These are phyloP conservation scores for Aurelia sp. DNA, from an alignment of 30 jellyfish, hydroid and myxozoan genomes.

Conservation along the genomic window DNA sequence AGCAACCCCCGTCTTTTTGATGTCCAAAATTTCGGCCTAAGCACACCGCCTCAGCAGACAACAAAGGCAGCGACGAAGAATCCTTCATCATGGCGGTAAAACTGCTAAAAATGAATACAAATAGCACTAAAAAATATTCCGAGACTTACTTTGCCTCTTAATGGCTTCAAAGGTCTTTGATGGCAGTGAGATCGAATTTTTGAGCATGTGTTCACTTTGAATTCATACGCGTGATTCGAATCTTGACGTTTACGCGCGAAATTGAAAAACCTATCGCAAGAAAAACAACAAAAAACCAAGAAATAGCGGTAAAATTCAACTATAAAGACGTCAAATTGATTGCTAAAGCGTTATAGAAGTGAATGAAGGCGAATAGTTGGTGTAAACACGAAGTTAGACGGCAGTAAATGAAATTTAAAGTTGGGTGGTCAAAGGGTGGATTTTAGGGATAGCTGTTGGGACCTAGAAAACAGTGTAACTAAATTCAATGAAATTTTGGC, in stretches of 20 bases:
- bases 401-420: not conserved
- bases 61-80: not conserved
- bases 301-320: not conserved
- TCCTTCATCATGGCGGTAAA: too few species aligned
- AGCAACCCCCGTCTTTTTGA: constrained; percentile 4
- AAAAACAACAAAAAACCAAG: not conserved
- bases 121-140: too few species aligned
- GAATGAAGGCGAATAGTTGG: too few species aligned
- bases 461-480: not conserved
- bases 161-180: constrained; percentile 1
- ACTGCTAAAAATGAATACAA: too few species aligned
- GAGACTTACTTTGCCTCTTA: too few species aligned
- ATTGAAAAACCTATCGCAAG: constrained; percentile 39
- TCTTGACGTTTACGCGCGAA: constrained; percentile 73
- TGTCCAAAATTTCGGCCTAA: constrained; percentile 8
- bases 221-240: constrained; percentile 57
- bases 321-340: not conserved
- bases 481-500: too few species aligned
- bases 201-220: constrained; percentile 67
- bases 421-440: not conserved
- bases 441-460: constrained; percentile 2
- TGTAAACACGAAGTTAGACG: too few species aligned
- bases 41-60: constrained; percentile 17
- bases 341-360: not conserved
- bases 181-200: constrained; percentile 27